These are phyloP conservation scores for Troides helena DNA, from an alignment of 2,888 invertebrate genomes.

Conservation along the genomic window DNA sequence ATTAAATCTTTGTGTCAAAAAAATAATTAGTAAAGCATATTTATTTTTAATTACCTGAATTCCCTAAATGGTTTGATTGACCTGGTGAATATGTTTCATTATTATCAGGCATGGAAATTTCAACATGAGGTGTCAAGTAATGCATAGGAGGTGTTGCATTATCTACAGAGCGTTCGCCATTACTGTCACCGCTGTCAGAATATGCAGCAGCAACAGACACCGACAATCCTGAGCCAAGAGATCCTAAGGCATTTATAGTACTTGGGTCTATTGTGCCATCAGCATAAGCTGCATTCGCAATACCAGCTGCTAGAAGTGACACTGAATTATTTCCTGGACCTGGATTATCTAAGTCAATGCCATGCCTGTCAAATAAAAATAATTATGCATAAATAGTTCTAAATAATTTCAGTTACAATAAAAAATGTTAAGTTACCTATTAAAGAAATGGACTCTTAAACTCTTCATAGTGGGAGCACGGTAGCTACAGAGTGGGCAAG, in stretches of 20 bases:
- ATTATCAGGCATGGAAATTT: constrained; percentile 93
- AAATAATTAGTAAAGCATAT: constrained; percentile 28
- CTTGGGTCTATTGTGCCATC: constrained; percentile 78
- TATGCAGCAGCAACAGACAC: constrained; percentile 86
- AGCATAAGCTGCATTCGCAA: constrained; percentile 80
- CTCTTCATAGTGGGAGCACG: constrained; percentile 95
- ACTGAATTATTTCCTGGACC: constrained; percentile 90
- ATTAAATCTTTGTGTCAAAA: constrained; percentile 28
- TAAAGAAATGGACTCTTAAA: constrained; percentile 92
- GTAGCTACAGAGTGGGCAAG: constrained; percentile 93
- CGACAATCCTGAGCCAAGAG: constrained; percentile 82
- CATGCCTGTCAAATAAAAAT: constrained; percentile 81
- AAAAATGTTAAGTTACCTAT: constrained; percentile 80
- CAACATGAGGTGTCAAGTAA: constrained; percentile 93
- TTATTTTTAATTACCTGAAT: constrained; percentile 48
- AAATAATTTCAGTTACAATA: background rate
- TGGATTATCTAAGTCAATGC: constrained; percentile 94
- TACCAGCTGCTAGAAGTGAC: constrained; percentile 85
- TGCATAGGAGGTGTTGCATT: constrained; percentile 95
- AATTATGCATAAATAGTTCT: constrained; percentile 1
- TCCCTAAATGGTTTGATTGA: constrained; percentile 66
- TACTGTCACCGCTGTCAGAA: constrained; percentile 92
- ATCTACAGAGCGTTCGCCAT: constrained; percentile 89
- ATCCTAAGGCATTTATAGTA: constrained; percentile 77
- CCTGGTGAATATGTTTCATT: constrained; percentile 84